Evolutionary conservation across 37 sponge, comb jelly and placozoan genomes (phyloP), one percentile per base, ranked within the genome.

Genomic region (Eunapius fragilis): DNA sequence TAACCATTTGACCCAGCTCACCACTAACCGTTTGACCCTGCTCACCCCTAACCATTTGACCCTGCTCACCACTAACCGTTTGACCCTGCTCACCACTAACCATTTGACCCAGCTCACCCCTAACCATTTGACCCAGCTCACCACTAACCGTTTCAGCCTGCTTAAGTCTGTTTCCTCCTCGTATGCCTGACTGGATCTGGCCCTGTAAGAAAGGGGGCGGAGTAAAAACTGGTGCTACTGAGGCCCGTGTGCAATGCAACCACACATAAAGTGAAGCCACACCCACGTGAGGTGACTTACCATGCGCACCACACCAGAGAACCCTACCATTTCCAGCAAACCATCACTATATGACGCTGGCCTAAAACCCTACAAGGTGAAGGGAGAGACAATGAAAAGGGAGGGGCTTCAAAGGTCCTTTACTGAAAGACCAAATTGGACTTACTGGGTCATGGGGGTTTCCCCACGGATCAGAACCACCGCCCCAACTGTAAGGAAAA

Each of bases 401-500:
- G 34, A 6, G 6, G 6, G 6, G 6, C 41, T 9, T 6, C 3
- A 41, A 41, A 3, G 41, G 6, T 41, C 6, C 6, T 6, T 41
- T 6, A 3, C 41, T 41, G 6, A 41, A 3, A 41, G 6, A 41
- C 41, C 3, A 41, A 3, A 41, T 9, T 41, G 14, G n/a, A 75
- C 86, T 78, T 38, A 82, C 92, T 11, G 78, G 67, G 67, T 93
- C 93, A 70, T 49, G 67, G 28, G 84, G 3, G 26, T 70, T 79
- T 19, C 97, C 97, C 97, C 97, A 96, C 5, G 86, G 76, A 34
- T 96, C 97, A 74, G 90, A 87, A 19, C 97, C 97, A 35, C 94
- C 93, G 12, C 87, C 94, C 97, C 97, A 96, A 69, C 94, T 91
- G 67, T 5, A 74, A 12, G 24, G 17, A 81, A 37, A 6, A n/a